Evolutionary conservation across 1,140 invertebrate species (phyloP), one percentile per base, ranked within the genome.

Genomic region (Andrena cerasifolii): DNA sequence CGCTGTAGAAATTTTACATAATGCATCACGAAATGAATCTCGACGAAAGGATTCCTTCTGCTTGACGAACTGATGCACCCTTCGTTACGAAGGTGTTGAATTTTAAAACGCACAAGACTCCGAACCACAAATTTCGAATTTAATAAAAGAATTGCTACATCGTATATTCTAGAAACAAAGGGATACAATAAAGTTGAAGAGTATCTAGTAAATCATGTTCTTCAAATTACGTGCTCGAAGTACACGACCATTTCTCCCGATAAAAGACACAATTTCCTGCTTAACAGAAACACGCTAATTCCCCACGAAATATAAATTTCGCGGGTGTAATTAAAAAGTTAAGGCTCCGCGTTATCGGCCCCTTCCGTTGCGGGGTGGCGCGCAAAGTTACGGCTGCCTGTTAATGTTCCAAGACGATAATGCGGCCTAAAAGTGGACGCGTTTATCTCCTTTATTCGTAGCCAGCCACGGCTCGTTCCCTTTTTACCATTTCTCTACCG

Each of bases 1-100:
- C 28, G 40, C 45, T 49, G 26, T 67, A 51, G 70, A 78, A 74
- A 74, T 65, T 82, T 83, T 74, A 54, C 75, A 79, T 79, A 74
- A 68, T 73, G 26, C 63, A 70, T 51, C 45, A 56, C 49, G 56
- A 24, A 82, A 54, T 14, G 49, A 0, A 40, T 33, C 31, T 77
- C 26, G 53, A 59, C 21, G 53, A 56, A 65, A 59, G 63, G 62
- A 66, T 70, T 66, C 10, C 36, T 40, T 40, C 36, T 40, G 36
- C 36, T 40, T n/a, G n/a, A n/a, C n/a, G n/a, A n/a, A n/a, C n/a
- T n/a, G n/a, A n/a, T n/a, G n/a, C n/a, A n/a, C n/a, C n/a, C n/a
- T n/a, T n/a, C n/a, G n/a, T n/a, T n/a, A n/a, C n/a, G n/a, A n/a
- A n/a, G n/a, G n/a, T n/a, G n/a, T n/a, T n/a, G n/a, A n/a, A n/a